Base-by-base conservation (phyloP, 1,140 invertebrate genomes). In the Drosophila baimaii region DNA sequence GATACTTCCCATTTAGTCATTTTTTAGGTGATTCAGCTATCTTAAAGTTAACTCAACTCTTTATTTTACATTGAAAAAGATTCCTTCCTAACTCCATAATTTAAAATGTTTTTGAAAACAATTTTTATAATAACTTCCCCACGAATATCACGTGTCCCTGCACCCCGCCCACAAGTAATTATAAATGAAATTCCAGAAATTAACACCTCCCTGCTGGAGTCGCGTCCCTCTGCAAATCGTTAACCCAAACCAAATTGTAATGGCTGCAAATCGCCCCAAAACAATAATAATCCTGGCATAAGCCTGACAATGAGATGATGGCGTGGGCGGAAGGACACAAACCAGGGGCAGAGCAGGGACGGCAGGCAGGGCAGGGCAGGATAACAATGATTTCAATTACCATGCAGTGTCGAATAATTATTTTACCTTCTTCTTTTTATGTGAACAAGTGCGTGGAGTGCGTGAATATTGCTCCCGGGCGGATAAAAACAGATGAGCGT, bases 301-400 rank as follows among this genome's bases (percentile, higher is more conserved):
- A 88, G 79, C 58, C 68, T 13, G 41, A 29, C 43, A 75, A 56
- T 86, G 73, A 66, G 75, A 37, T 15, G 75, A 37, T 15, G 49
- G 31, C 31, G 31, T 61, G 71, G 46, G 54, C 25, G 46, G 31
- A 19, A 43, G 68, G 68, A 57, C 47, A 80, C 59, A 57, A 80
- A 84, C 37, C 62, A 70, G 69, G 51, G 51, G 37, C 29, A 1
- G 51, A 5, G 31, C 51, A 10, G 49, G 35, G n/a, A n/a, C n/a
- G n/a, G n/a, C n/a, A n/a, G n/a, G 31, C 31, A 10, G 31, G 29
- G n/a, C 29, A 29, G 7, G 47, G 46, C 83, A 72, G 85, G 70
- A 89, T 90, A 89, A 89, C 84, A 89, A 89, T 89, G 84, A 89
- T 90, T 89, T 89, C 84, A 89, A 89, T 89, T 89, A 89, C 84